Base-by-base conservation (phyloP, 2,797 vertebrate species). In the Siniperca undulata region DNA sequence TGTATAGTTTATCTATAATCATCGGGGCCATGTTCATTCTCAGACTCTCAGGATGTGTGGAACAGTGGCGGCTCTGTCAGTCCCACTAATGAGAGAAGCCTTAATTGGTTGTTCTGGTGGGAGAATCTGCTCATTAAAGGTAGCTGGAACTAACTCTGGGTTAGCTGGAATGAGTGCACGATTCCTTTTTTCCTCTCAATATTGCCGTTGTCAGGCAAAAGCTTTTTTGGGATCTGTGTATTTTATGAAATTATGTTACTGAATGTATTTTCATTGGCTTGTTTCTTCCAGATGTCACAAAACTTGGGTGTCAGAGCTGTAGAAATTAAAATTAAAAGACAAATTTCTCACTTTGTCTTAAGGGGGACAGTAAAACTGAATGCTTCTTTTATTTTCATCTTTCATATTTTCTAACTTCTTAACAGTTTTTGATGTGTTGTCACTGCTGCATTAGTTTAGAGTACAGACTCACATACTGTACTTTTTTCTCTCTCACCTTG, bases 101-200 rank as follows among this genome's bases (percentile, higher is more conserved):
- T 78, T 94, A 95, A 95, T 95, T 94, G 92, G 90, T 88, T 84
- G 85, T 88, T 91, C 80, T 93, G 89, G 80, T 90, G 89, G 86
- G 89, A 93, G 91, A 93, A 90, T 91, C 86, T 78, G 74, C 91
- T 94, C 92, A 93, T 95, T 94, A 93, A 88, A 89, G 52, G 70
- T 70, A 81, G 84, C 73, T 81, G 82, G 70, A 86, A 83, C 78
- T 55, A 75, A 81, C 42, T 44, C 48, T 55, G 53, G 8, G 46
- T 50, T 80, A 62, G 42, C 70, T 14, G 61, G 60, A 81, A 71
- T 76, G 72, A 70, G 72, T 42, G 34, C 87, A 80, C 8, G 14
- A 44, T 67, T 69, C 61, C 0, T 13, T 55, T 40, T 62, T 24
- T 70, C 11, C 42, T 44, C 27, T 50, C 17, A 42, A 20, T 70